Base-by-base conservation (phyloP, 2,113 vertebrate genomes). In the Eleginops maclovinus region DNA sequence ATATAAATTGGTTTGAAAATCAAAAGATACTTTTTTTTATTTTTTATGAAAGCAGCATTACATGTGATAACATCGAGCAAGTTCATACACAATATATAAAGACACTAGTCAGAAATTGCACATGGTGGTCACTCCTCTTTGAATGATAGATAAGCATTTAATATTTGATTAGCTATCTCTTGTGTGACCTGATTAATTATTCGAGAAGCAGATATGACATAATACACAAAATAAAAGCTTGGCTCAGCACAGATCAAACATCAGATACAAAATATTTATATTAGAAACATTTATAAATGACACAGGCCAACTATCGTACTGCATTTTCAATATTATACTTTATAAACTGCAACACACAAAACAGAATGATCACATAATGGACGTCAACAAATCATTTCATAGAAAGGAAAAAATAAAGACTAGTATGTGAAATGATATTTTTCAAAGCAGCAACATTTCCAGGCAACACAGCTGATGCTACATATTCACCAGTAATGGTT, bases 61-160 rank as follows among this genome's bases (percentile, higher is more conserved):
- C 49, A 71, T 85, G 64, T 59, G 43, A 66, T 26, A n/a, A 54
- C 47, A 54, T 60, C 56, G 5, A 73, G 43, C 26, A 40, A 64
- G 70, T 21, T 73, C 43, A 84, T 65, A 75, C 16, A 55, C 74
- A 74, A 60, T 77, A 70, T 31, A 49, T 50, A n/a, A 36, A 79
- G 78, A 86, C 72, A 85, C 70, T 58, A 66, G 49, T 79, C 65
- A 86, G 61, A 85, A 91, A 88, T 84, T 84, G 82, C 83, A 88
- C 85, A 83, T 59, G 53, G 63, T 81, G 40, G 74, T 77, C 43
- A 82, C 17, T 64, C 68, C 55, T 85, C 67, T 88, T 85, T 90
- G 84, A 88, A 88, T 76, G 79, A 81, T 65, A 68, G 64, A 75
- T 36, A 68, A 44, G 43, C 75, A 40, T 75, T 53, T 70, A 5